Percentiles rank a stretch among this genome's conserved stretches.
phyloP scores from a whole-genome alignment of 2,797 vertebrate species.

The Simalia tracyae region DNA sequence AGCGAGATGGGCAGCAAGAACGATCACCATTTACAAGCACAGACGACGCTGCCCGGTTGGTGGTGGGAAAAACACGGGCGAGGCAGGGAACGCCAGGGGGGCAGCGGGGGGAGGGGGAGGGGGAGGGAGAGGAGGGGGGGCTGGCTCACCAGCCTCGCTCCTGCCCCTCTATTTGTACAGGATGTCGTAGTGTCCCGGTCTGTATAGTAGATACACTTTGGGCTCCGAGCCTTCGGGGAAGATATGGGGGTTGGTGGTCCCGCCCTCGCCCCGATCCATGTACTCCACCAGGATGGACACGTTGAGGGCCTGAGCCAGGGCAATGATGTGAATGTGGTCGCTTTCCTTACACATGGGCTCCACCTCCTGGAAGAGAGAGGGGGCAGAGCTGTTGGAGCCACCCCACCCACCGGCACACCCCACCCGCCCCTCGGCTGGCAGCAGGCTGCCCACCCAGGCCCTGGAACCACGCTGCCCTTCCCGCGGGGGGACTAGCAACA shows the following conservation, averaged over 20 bases:
- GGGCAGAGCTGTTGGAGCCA: background rate
- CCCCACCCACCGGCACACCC: background rate
- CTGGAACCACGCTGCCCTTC: background rate
- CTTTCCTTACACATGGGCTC: slow-evolving; percentile 97
- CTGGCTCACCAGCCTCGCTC: slow-evolving; percentile 9
- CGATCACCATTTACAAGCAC: slow-evolving; percentile 92
- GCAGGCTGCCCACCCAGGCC: background rate
- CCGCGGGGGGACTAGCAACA: background rate
- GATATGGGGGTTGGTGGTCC: slow-evolving; percentile 89
- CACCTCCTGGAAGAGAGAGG: slow-evolving; percentile 79
- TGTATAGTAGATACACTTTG: slow-evolving; percentile 92
- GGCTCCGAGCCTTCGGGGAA: slow-evolving; percentile 92
- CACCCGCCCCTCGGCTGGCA: background rate
- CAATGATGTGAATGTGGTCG: slow-evolving; percentile 97
- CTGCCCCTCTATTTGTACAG: slow-evolving; percentile 86
- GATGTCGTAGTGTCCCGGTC: slow-evolving; percentile 96
- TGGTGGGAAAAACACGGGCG: slow-evolving; percentile 4
- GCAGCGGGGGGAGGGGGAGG: background rate
- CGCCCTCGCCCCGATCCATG: slow-evolving; percentile 94
- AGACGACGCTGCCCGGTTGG: slow-evolving; percentile 73
- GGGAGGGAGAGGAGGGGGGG: background rate
- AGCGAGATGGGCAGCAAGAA: slow-evolving; percentile 77
- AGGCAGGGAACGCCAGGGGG: background rate
- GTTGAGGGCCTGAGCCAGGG: slow-evolving; percentile 88
- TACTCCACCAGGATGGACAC: slow-evolving; percentile 94